Evolutionary conservation across 1,140 invertebrate genomes (phyloP), one percentile per base, ranked within the genome.

Genomic region (Helicoverpa zea): DNA sequence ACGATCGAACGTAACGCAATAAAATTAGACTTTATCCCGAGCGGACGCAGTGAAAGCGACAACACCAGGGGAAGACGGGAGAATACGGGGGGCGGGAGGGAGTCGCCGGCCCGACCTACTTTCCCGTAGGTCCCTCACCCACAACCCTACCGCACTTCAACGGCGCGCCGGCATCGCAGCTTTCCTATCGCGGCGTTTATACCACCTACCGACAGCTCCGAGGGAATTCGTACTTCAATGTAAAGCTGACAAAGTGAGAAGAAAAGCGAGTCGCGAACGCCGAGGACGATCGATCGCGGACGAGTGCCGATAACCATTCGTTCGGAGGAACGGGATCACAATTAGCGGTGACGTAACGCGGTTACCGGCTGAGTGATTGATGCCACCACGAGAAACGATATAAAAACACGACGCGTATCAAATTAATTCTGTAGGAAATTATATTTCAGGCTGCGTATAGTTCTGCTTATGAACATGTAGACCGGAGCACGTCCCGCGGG

Each of bases 21-120:
- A 92, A 93, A 93, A 93, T 93, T 93, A 92, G 91, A 88, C 86
- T 91, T 90, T 89, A 91, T 92, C 89, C 87, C 89, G 81, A 89
- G 83, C 88, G 84, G 89, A 83, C 87, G 84, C 85, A 91, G 85
- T 90, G 89, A 91, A 91, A 90, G 91, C 89, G 84, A 87, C 89
- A 87, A 86, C 83, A 85, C 52, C 78, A 75, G 81, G 84, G 83
- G 86, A 13, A n/a, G 14, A 14, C 14, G 52, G 47, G 52, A 58
- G 52, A 35, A 18, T 84, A 87, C 82, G 83, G 86, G 87, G 84
- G 81, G 83, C 10, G 63, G 30, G 52, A 29, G 74, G 64, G 74
- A 52, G 70, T 51, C 63, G 83, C 80, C 84, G 78, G 79, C 81
- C 86, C 89, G 91, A 94, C 93, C 93, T 94, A 94, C 88, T 94